Conservation (phyloP, 1,140 invertebrate genomes). For the Drosophila paulistorum region DNA sequence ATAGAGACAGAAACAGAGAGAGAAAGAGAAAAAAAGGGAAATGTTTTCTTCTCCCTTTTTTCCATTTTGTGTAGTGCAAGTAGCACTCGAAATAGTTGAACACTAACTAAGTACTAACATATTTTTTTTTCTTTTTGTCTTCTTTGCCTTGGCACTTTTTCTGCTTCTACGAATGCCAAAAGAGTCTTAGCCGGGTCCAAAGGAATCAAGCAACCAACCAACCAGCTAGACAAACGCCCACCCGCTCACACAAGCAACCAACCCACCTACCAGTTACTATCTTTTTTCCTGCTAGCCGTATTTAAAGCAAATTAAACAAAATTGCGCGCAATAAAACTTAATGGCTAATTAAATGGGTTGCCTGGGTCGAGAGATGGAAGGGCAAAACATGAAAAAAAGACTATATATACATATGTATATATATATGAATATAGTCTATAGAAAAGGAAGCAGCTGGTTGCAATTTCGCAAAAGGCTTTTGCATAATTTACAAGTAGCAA, state of each 20-base stretch:
- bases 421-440: constrained; percentile 20
- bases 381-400: constrained; percentile 21
- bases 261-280: constrained; percentile 13
- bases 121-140: constrained; percentile 36
- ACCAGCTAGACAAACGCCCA: constrained; percentile 7
- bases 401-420: neutral
- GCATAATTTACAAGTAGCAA: constrained; percentile 78
- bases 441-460: constrained; percentile 61
- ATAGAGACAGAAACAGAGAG: neutral
- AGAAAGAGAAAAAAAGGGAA: neutral
- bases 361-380: constrained; percentile 45
- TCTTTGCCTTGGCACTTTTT: constrained; percentile 18
- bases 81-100: constrained; percentile 49
- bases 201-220: constrained; percentile 51
- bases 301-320: constrained; percentile 81
- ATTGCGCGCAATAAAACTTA: constrained; percentile 80
- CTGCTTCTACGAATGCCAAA: constrained; percentile 20
- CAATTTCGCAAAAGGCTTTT: constrained; percentile 71
- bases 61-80: constrained; percentile 12
- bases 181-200: constrained; percentile 8
- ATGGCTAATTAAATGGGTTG: constrained; percentile 80
- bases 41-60: constrained; percentile 7
- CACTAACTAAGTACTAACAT: constrained; percentile 48
- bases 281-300: constrained; percentile 56
- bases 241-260: constrained; percentile 64